Conservation (phyloP, 1,140 invertebrate species). For the Drosophila eugracilis region DNA sequence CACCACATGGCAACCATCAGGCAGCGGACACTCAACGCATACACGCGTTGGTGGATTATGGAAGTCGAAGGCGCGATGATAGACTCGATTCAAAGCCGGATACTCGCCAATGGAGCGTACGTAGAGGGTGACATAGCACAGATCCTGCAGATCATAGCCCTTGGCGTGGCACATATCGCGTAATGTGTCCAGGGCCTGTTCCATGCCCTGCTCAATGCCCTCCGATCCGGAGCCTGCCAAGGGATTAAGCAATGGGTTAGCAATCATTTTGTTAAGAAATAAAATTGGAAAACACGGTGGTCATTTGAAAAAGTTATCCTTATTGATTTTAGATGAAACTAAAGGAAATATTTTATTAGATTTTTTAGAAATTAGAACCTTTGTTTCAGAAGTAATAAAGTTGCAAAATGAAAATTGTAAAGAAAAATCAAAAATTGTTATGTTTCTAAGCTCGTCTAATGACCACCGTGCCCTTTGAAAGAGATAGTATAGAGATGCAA, state of each 20-base stretch:
- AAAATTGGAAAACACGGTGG: background rate
- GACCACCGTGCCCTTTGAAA: conserved; percentile 1
- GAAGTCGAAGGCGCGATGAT: conserved; percentile 90
- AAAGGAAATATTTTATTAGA: too few species aligned
- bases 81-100: conserved; percentile 90
- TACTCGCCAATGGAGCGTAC: conserved; percentile 93
- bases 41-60: conserved; percentile 94
- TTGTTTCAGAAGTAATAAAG: too few species aligned
- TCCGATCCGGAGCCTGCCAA: conserved; percentile 55
- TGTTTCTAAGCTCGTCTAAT: background rate
- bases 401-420: too few species aligned
- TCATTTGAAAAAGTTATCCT: background rate
- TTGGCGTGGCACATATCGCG: conserved; percentile 79
- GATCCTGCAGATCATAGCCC: conserved; percentile 87
- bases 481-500: background rate
- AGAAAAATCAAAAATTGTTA: background rate
- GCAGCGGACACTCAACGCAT: conserved; percentile 93
- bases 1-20: conserved; percentile 89
- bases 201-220: conserved; percentile 71
- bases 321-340: background rate
- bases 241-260: background rate
- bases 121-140: conserved; percentile 93
- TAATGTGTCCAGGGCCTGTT: conserved; percentile 66
- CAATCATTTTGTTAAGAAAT: background rate
- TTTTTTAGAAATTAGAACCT: too few species aligned